These are phyloP conservation scores for Labeo catla DNA, from an alignment of 2,113 vertebrate genomes.

Conservation along the genomic window DNA sequence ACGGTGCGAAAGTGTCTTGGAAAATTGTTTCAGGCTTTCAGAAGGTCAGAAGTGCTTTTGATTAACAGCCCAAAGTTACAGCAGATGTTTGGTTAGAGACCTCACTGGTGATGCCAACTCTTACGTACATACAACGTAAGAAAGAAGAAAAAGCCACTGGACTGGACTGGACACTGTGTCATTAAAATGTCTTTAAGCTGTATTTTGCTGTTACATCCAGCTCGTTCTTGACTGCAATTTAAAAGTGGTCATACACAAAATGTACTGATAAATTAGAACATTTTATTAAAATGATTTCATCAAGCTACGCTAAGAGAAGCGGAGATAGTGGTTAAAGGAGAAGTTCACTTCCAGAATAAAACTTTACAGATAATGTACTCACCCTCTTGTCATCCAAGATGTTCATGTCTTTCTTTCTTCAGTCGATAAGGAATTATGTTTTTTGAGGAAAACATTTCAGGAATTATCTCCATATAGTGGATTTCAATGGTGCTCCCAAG, in stretches of 20 bases:
- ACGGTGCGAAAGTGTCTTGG: background rate
- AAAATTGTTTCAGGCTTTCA: background rate
- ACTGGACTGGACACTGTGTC: no score
- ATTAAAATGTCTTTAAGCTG: background rate
- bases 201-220: background rate
- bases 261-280: background rate
- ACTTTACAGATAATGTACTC: no score
- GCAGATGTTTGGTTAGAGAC: constrained; percentile 12
- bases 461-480: no score
- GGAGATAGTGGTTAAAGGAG: background rate
- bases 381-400: no score
- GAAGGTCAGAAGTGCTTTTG: constrained; percentile 1
- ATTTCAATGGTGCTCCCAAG: no score
- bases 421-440: no score
- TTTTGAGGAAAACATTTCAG: no score
- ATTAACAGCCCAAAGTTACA: background rate
- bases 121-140: background rate
- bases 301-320: background rate
- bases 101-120: background rate
- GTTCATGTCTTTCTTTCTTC: no score
- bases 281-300: background rate
- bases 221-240: background rate
- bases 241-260: background rate
- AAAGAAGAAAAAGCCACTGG: background rate
- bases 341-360: no score